phyloP scores from a whole-genome alignment of 2,113 vertebrate genomes.

The Podocnemis expansa region DNA sequence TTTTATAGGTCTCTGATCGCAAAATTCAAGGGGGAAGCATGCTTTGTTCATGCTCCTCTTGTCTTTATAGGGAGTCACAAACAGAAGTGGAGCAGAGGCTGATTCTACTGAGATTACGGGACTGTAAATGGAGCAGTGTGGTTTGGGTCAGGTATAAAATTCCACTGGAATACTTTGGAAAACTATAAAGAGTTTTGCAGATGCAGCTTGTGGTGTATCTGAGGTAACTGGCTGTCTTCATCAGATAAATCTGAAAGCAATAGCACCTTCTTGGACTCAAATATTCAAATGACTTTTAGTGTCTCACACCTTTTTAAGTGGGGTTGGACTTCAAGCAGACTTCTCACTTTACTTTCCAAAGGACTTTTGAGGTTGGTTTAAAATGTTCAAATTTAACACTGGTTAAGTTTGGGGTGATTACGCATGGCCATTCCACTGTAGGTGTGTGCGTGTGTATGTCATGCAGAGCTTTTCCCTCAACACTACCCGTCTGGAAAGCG shows the following conservation, averaged over 20 bases:
- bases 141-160: fast-evolving
- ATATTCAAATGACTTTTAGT: not conserved
- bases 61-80: fast-evolving
- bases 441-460: too few species aligned
- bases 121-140: fast-evolving
- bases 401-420: not conserved
- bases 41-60: fast-evolving
- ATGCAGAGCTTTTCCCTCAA: too few species aligned
- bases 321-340: not conserved
- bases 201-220: not conserved
- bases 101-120: not conserved
- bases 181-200: too few species aligned
- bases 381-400: not conserved
- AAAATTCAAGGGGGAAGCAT: fast-evolving
- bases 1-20: fast-evolving
- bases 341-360: not conserved
- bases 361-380: not conserved
- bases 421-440: too few species aligned
- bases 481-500: too few species aligned
- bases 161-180: too few species aligned
- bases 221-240: not conserved
- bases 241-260: not conserved
- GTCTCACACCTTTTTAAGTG: not conserved
- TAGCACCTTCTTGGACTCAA: not conserved
- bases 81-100: fast-evolving